A percentile compares a stretch with the other conserved stretches of the same genome.
These are phyloP conservation scores for Penaeus japonicus DNA, from an alignment of 1,140 invertebrate genomes.

Conservation along the genomic window DNA sequence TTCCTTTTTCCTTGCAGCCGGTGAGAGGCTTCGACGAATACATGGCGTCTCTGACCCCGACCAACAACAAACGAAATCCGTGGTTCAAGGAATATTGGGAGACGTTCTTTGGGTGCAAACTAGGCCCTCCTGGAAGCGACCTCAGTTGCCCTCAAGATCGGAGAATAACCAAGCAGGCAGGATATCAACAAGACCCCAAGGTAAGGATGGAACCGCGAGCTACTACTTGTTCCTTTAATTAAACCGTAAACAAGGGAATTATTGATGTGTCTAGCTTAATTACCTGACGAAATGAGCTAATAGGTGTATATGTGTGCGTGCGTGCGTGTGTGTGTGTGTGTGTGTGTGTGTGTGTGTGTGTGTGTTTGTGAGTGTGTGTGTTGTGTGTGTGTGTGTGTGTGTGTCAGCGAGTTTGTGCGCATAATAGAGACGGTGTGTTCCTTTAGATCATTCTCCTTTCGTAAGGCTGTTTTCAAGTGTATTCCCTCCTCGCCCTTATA, in stretches of 20 bases:
- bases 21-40: slow-evolving; percentile 72
- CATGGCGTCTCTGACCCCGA: slow-evolving; percentile 73
- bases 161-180: slow-evolving; percentile 39
- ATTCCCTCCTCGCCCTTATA: no score
- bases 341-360: background rate
- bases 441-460: no score
- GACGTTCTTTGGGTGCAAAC: slow-evolving; percentile 68
- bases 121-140: slow-evolving; percentile 45
- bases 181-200: slow-evolving; percentile 59
- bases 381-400: background rate
- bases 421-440: no score
- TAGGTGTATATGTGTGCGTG: no score
- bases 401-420: background rate
- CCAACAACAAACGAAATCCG: slow-evolving; percentile 71
- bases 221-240: background rate
- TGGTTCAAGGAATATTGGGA: slow-evolving; percentile 86
- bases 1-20: slow-evolving; percentile 18
- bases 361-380: no score
- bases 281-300: no score
- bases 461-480: no score
- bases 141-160: slow-evolving; percentile 21
- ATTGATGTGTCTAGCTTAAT: no score
- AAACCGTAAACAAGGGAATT: no score
- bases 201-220: slow-evolving; percentile 8
- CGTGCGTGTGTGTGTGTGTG: background rate